Evolutionary conservation across 2,888 invertebrate genomes (phyloP).

Genomic region (Pyrocoelia pectoralis): DNA sequence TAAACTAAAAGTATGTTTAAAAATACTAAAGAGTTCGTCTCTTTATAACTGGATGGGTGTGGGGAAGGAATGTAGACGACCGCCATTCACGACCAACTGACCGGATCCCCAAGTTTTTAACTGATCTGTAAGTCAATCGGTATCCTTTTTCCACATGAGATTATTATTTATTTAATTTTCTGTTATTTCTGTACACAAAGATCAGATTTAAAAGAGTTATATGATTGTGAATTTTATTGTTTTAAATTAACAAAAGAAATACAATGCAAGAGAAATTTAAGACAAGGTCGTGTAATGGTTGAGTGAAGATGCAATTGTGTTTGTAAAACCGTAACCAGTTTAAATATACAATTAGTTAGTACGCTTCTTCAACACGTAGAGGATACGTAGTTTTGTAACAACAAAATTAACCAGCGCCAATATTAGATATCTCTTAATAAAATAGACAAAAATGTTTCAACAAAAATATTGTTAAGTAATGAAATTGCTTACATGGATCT

Average conservation of each 20-base stretch:
- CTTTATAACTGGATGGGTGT: constrained; percentile 25
- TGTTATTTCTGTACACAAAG: not conserved
- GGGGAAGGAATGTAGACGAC: constrained; percentile 33
- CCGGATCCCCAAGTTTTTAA: constrained; percentile 12
- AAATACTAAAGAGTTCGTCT: constrained; percentile 19
- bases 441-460: too few relatives aligned
- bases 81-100: constrained; percentile 31
- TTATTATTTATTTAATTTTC: not conserved
- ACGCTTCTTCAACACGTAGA: not conserved
- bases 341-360: constrained; percentile 28
- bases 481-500: not conserved
- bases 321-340: constrained; percentile 31
- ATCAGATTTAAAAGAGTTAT: not conserved
- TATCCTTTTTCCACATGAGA: not conserved
- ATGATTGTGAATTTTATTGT: not conserved
- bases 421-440: too few relatives aligned
- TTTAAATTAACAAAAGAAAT: constrained; percentile 9
- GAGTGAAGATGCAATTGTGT: constrained; percentile 34
- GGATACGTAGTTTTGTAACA: not conserved
- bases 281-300: constrained; percentile 33
- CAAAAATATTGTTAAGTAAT: too few relatives aligned
- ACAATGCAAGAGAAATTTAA: constrained; percentile 28
- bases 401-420: too few relatives aligned
- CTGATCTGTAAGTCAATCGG: not conserved
- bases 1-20: not conserved